phyloP scores from a whole-genome alignment of 2,888 invertebrate species.

The Axea sp. region DNA sequence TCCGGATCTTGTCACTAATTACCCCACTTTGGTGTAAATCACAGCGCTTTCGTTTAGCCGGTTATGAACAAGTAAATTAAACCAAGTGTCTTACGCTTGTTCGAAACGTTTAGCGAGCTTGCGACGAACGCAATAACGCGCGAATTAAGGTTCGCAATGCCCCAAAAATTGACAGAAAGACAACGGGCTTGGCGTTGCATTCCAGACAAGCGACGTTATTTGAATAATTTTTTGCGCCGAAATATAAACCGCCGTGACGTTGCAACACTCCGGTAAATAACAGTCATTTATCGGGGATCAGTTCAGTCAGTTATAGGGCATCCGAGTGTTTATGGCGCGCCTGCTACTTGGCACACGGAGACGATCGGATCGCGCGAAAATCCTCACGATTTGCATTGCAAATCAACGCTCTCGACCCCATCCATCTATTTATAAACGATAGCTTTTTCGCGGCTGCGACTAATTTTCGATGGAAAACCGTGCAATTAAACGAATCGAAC shows the following conservation, averaged over 20 bases:
- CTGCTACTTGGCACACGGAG: conserved; percentile 30
- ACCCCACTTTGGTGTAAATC: too few species aligned
- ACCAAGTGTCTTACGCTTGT: too few species aligned
- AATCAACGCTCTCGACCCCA: conserved; percentile 14
- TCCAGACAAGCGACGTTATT: too few species aligned
- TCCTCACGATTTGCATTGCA: conserved; percentile 44
- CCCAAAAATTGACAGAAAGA: too few species aligned
- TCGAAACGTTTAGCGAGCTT: too few species aligned
- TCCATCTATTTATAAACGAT: conserved; percentile 6
- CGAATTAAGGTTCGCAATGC: too few species aligned
- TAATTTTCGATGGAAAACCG: conserved; percentile 13
- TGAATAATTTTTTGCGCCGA: conserved; percentile 19
- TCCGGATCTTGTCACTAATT: too few species aligned
- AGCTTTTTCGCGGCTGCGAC: conserved; percentile 13
- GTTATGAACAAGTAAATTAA: too few species aligned
- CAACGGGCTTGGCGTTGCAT: too few species aligned
- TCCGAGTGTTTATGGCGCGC: conserved; percentile 43
- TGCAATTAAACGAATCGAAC: too few species aligned
- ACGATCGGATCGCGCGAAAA: conserved; percentile 40
- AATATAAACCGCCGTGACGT: neutral
- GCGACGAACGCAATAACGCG: too few species aligned
- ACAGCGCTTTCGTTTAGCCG: too few species aligned
- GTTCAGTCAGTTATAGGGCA: conserved; percentile 41
- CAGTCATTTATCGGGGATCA: conserved; percentile 46
- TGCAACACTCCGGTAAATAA: conserved; percentile 27